Conservation (phyloP, 2,113 vertebrate genomes). For the Prionailurus bengalensis region DNA sequence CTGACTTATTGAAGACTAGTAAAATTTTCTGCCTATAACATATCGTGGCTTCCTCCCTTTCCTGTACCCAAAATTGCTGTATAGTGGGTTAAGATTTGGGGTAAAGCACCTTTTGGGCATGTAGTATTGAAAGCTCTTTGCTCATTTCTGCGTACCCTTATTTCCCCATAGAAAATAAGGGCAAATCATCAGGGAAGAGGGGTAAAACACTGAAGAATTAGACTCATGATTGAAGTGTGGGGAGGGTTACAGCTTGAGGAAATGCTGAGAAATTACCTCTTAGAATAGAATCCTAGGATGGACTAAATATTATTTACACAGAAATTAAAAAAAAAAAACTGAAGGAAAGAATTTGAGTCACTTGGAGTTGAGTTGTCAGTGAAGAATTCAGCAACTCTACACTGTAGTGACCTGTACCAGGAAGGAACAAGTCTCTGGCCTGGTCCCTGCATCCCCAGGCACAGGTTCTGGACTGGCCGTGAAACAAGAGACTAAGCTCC, state of each 20-base stretch:
- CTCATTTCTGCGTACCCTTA: neutral
- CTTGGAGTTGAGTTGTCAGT: conserved; percentile 75
- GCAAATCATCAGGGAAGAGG: neutral
- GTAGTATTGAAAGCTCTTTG: neutral
- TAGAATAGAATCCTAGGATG: conserved; percentile 40
- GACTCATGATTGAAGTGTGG: neutral
- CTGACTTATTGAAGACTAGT: neutral
- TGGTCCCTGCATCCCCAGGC: neutral
- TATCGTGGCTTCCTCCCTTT: neutral
- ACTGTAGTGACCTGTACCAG: neutral
- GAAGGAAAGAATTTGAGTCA: conserved; percentile 76
- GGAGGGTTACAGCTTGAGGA: neutral
- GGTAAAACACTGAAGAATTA: neutral
- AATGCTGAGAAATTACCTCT: conserved; percentile 53
- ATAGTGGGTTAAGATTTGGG: neutral
- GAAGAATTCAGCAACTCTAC: conserved; percentile 59
- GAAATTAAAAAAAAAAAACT: neutral
- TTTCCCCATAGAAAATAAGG: neutral
- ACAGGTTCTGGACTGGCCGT: conserved; percentile 11
- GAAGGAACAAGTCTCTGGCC: conserved; percentile 51
- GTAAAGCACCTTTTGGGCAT: neutral
- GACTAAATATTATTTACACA: conserved; percentile 48
- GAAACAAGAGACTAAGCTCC: conserved; percentile 65
- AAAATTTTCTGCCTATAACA: no score
- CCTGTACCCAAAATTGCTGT: neutral